Conservation (phyloP, 1,140 invertebrate genomes). For the Megathymus violae region DNA sequence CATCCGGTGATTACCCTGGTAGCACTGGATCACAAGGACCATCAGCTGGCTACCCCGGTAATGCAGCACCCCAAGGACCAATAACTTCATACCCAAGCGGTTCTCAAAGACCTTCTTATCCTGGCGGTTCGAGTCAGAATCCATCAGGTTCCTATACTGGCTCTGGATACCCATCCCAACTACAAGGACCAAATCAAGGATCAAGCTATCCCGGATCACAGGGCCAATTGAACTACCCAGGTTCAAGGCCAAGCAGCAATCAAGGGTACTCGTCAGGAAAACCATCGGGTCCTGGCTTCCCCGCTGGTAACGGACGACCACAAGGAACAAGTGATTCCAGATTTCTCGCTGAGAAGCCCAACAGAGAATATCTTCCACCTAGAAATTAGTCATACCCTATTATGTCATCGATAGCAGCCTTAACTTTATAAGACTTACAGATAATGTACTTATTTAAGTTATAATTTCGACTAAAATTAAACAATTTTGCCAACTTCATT, state of each 20-base stretch:
- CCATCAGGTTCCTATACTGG: slow-evolving; percentile 74
- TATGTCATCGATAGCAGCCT: slow-evolving; percentile 16
- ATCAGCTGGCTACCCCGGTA: slow-evolving; percentile 73
- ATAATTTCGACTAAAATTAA: slow-evolving; percentile 5
- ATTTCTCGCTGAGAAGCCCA: slow-evolving; percentile 67
- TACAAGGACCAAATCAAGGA: slow-evolving; percentile 52
- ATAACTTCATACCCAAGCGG: slow-evolving; percentile 27
- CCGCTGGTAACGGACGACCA: slow-evolving; percentile 50
- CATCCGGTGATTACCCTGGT: slow-evolving; percentile 57
- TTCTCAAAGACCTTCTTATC: slow-evolving; percentile 19
- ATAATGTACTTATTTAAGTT: slow-evolving; percentile 17
- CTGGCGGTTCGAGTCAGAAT: neutral
- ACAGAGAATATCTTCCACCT: slow-evolving; percentile 85
- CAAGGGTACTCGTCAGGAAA: slow-evolving; percentile 77
- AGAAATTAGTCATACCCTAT: slow-evolving; percentile 57
- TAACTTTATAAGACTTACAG: slow-evolving; percentile 42
- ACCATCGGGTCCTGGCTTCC: slow-evolving; percentile 73
- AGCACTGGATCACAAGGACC: slow-evolving; percentile 36
- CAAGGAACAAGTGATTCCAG: slow-evolving; percentile 41
- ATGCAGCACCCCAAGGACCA: slow-evolving; percentile 82
- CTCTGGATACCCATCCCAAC: slow-evolving; percentile 85
- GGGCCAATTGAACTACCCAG: slow-evolving; percentile 66
- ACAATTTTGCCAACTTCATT: slow-evolving; percentile 16
- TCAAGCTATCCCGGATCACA: slow-evolving; percentile 57
- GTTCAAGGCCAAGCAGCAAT: slow-evolving; percentile 50